Base-by-base conservation (phyloP, 2,113 vertebrate species). In the Nibea coibor region DNA sequence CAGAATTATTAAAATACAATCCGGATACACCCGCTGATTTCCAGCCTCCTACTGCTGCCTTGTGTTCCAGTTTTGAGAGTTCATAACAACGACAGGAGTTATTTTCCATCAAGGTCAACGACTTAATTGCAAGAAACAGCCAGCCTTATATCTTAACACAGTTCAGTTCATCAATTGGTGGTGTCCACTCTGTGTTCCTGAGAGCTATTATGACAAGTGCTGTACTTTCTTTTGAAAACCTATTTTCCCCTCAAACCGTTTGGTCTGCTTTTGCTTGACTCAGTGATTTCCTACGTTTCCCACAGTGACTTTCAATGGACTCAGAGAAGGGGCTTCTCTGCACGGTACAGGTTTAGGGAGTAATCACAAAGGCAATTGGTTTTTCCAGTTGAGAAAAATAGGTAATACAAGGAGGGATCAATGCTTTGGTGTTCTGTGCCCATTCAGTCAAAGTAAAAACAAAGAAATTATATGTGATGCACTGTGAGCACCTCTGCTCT, bases 321-420 rank as follows among this genome's bases (percentile, higher is more conserved):
- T 79, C 28, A 12, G 31, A 72, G 66, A 85, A 66, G 28, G 22
- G 39, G 22, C 59, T 42, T 73, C 73, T 78, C 39, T 47, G 54
- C 28, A 48, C 70, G 10, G 48, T 43, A 61, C 47, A 53, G 54
- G 84, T 79, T 68, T 66, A 68, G 43, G 71, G 80, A 59, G 81
- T 78, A 86, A 86, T 89, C 84, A 84, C 74, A 53, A 58, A 80
- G 69, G 69, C 76, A 80, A 76, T 76, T 54, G 58, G 56, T 84
- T 89, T 89, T 82, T 86, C 78, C 72, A 72, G 67, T 67, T 84
- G 78, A 73, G 71, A 79, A 73, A 82, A 86, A 82, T 58, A 47
- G 84, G 72, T 76, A 81, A 86, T 79, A 66, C 50, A 35, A 51
- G 62, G 39, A 76, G 42, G 43, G 76, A 75, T 89, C 72, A 80